These are phyloP conservation scores for Maconellicoccus hirsutus DNA, from an alignment of 1,140 invertebrate genomes.

Conservation along the genomic window DNA sequence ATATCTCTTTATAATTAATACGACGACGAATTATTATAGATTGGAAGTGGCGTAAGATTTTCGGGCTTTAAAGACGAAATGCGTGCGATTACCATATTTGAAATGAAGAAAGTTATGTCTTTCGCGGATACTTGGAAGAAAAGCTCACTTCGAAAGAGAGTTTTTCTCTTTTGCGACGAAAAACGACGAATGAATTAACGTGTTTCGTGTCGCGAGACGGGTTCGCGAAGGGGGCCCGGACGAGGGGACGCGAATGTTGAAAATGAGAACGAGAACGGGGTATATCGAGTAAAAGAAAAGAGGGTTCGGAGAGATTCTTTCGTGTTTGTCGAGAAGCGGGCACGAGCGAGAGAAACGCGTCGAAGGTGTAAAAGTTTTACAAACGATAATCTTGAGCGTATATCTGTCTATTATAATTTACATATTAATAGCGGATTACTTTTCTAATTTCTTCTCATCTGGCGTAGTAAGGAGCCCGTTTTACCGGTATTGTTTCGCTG, in stretches of 20 bases:
- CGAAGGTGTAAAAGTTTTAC: conserved; percentile 15
- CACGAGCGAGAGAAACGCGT: neutral
- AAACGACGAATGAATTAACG: conserved; percentile 10
- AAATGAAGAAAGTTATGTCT: conserved; percentile 19
- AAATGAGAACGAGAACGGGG: neutral
- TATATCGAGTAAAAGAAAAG: neutral
- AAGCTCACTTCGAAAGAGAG: neutral
- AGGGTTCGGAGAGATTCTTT: conserved; percentile 14
- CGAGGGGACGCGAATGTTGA: too few relatives aligned
- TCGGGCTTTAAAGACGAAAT: neutral
- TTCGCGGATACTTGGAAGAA: neutral
- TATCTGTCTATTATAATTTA: conserved; percentile 20
- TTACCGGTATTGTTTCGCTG: neutral
- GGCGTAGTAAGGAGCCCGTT: neutral
- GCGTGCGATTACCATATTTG: conserved; percentile 18
- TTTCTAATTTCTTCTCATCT: conserved; percentile 19
- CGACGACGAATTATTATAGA: neutral
- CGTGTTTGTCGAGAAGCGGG: neutral
- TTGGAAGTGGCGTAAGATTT: neutral
- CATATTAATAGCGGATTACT: conserved; percentile 22
- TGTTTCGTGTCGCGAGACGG: neutral
- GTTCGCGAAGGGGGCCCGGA: too few relatives aligned
- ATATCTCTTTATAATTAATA: conserved; percentile 1
- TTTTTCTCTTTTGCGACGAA: neutral
- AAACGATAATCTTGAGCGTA: conserved; percentile 19